Evolutionary conservation across 2,797 vertebrate species (phyloP).

Genomic region (Gorsachius magnificus): DNA sequence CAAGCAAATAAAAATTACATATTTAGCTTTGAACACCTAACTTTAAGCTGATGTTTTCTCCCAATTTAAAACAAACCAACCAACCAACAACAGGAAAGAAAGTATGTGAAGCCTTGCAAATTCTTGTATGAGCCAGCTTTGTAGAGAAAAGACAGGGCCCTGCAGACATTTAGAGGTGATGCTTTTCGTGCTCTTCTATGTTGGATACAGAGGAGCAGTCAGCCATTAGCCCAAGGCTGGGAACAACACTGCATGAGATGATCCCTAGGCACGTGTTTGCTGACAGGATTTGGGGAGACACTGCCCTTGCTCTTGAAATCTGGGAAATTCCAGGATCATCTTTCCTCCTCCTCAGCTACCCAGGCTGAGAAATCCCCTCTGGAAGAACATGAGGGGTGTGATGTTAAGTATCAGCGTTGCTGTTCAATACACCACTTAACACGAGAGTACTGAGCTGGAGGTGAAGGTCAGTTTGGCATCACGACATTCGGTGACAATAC

Average conservation of each 20-base stretch:
- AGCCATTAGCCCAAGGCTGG: not conserved
- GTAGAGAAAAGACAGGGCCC: not conserved
- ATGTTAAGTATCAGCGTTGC: not conserved
- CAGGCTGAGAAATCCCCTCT: not conserved
- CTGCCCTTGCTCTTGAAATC: not conserved
- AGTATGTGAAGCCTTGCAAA: not conserved
- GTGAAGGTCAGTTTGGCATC: not conserved
- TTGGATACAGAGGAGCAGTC: not conserved
- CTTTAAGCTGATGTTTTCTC: not conserved
- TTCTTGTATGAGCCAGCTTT: not conserved
- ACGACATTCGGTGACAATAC: not conserved
- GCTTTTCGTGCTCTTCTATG: not conserved
- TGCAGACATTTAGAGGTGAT: not conserved
- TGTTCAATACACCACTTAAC: not conserved
- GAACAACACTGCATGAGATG: not conserved
- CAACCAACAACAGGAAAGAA: not conserved
- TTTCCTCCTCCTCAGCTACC: not conserved
- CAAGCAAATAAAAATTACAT: not conserved
- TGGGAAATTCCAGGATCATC: not conserved
- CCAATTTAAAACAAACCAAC: not conserved
- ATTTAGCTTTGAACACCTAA: not conserved
- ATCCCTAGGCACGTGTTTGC: accelerated
- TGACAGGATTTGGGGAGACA: not conserved
- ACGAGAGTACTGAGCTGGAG: not conserved
- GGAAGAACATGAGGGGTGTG: not conserved